Conservation (phyloP, 2,797 vertebrate genomes). For the Ispidina picta region DNA sequence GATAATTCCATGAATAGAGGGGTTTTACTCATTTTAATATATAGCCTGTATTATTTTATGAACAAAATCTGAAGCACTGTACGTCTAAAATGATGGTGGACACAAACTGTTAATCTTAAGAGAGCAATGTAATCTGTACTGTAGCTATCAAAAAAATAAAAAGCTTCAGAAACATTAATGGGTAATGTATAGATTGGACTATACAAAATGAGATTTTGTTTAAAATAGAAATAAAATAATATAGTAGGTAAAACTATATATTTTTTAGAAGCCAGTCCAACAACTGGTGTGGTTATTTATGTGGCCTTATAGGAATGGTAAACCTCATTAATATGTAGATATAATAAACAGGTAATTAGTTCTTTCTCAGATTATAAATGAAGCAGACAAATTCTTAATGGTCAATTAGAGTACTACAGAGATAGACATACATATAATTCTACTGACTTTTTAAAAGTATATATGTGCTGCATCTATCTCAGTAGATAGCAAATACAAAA, state of each 20-base stretch:
- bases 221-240: background rate
- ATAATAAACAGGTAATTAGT: slow-evolving; percentile 5
- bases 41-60: background rate
- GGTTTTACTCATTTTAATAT: background rate
- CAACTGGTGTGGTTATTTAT: background rate
- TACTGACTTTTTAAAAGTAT: background rate
- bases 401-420: background rate
- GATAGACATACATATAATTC: background rate
- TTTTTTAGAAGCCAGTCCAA: background rate
- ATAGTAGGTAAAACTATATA: background rate
- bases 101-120: background rate
- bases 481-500: background rate
- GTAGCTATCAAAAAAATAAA: background rate
- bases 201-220: background rate
- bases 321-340: background rate
- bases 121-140: background rate
- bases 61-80: background rate
- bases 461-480: background rate
- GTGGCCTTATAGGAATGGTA: background rate
- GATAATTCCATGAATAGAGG: background rate
- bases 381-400: background rate
- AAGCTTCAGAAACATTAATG: background rate
- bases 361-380: background rate
- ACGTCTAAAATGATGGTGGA: background rate
- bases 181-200: background rate